Percentiles rank a stretch among this genome's conserved stretches.
Conservation (phyloP, 2,888 invertebrate genomes). For the Athalia rosae region DNA sequence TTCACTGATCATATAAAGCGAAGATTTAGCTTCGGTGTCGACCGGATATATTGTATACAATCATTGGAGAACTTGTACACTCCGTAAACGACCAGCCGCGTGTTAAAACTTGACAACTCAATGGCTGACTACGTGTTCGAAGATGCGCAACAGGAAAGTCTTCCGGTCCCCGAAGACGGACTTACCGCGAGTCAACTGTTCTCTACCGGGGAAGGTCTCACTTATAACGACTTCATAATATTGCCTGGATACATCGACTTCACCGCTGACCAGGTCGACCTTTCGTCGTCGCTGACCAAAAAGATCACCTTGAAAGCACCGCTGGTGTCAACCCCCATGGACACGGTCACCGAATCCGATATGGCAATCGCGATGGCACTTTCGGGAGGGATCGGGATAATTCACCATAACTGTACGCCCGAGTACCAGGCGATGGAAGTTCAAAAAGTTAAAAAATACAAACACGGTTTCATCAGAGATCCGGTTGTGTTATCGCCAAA, state of each 20-base stretch:
- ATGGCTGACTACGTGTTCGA: slow-evolving; percentile 71
- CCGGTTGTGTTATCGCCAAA: slow-evolving; percentile 94
- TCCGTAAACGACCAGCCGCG: neutral
- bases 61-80: neutral
- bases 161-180: slow-evolving; percentile 81
- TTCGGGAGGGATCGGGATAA: slow-evolving; percentile 97
- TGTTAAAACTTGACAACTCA: neutral
- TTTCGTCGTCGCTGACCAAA: slow-evolving; percentile 93
- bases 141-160: slow-evolving; percentile 57
- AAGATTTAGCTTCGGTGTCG: too few relatives aligned
- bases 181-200: slow-evolving; percentile 89
- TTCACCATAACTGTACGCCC: slow-evolving; percentile 96
- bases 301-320: slow-evolving; percentile 93
- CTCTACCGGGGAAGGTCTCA: slow-evolving; percentile 89
- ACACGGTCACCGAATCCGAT: slow-evolving; percentile 98
- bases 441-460: slow-evolving; percentile 98
- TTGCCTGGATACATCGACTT: slow-evolving; percentile 98
- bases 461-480: slow-evolving; percentile 98
- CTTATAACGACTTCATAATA: slow-evolving; percentile 98
- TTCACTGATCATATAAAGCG: neutral
- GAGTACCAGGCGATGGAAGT: slow-evolving; percentile 97
- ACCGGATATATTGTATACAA: neutral
- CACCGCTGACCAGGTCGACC: slow-evolving; percentile 92
- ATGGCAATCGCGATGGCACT: slow-evolving; percentile 99
- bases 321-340: slow-evolving; percentile 98